Evolutionary conservation across 2,888 invertebrate genomes (phyloP), one percentile per base, ranked within the genome.

Genomic region (Lacanobia oleracea): DNA sequence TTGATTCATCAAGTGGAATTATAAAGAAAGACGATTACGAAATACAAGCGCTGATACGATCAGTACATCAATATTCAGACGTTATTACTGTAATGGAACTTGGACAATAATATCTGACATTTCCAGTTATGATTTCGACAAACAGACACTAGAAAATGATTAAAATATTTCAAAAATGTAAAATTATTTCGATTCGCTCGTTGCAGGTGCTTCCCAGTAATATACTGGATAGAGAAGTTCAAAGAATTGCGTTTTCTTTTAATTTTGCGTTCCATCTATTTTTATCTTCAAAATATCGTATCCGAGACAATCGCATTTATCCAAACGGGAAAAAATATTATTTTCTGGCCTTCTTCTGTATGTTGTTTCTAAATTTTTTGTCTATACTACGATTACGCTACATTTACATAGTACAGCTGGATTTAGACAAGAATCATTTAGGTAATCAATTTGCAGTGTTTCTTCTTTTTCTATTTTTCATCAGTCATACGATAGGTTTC

Each of bases 161-260:
- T 40, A 56, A 27, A 50, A 67, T 67, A 16, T 65, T n/a, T 18
- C n/a, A 23, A 12, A 23, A 27, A 12, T 7, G 2, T 40, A 14
- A 23, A 23, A 40, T 23, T 16, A 7, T 14, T 23, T 0, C 14
- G 14, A 40, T 14, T 6, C 23, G 7, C 6, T 0, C 16, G 16
- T 56, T 40, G 8, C 4, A 33, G 45, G 66, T 48, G 7, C 21
- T 14, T 12, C 40, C 8, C 16, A 67, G 27, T 27, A 67, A 67
- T 21, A 67, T 8, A 43, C n/a, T 67, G 0, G 66, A 67, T 12
- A 67, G 12, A 67, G 51, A 67, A 27, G n/a, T 67, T 21, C 67
- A 67, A 67, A 43, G n/a, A 10, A 9, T 67, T 9, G 37, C 23
- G 4, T 7, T 1, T 65, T 50, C 67, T n/a, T 67, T 50, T 9